Conservation (phyloP, 2,113 vertebrate species). For the Jacana jacana region DNA sequence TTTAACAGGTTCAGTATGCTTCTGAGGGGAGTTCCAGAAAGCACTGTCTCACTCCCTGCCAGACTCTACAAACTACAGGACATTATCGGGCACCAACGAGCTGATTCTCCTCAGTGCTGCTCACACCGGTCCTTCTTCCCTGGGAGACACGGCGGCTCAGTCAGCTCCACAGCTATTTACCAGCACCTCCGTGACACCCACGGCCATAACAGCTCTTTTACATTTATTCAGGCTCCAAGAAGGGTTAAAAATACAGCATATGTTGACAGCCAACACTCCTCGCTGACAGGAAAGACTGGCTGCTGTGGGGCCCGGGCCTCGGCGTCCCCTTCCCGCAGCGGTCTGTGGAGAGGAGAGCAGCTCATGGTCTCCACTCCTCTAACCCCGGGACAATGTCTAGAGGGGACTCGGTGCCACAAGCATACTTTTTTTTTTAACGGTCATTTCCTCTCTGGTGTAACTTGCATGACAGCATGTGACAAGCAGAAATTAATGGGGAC, state of each 20-base stretch:
- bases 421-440: conserved; percentile 77
- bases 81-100: neutral
- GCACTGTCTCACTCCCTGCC: neutral
- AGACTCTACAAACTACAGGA: neutral
- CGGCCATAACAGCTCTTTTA: conserved; percentile 5
- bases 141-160: neutral
- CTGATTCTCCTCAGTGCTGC: neutral
- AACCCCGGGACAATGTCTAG: conserved; percentile 78
- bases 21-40: neutral
- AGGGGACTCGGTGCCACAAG: conserved; percentile 78
- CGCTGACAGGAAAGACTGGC: conserved; percentile 74
- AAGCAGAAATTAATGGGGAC: conserved; percentile 85
- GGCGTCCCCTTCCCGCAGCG: conserved; percentile 79
- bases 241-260: conserved; percentile 80
- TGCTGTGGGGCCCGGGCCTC: conserved; percentile 67
- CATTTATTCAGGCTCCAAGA: conserved; percentile 34
- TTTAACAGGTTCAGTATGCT: conserved; percentile 1
- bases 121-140: neutral
- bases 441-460: conserved; percentile 88
- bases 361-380: conserved; percentile 82
- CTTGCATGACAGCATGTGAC: conserved; percentile 87
- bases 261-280: conserved; percentile 81
- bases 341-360: conserved; percentile 77
- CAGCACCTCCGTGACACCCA: conserved; percentile 15
- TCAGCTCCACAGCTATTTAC: neutral